Conservation (phyloP, 2,113 vertebrate genomes). For the Halcyon senegalensis region DNA sequence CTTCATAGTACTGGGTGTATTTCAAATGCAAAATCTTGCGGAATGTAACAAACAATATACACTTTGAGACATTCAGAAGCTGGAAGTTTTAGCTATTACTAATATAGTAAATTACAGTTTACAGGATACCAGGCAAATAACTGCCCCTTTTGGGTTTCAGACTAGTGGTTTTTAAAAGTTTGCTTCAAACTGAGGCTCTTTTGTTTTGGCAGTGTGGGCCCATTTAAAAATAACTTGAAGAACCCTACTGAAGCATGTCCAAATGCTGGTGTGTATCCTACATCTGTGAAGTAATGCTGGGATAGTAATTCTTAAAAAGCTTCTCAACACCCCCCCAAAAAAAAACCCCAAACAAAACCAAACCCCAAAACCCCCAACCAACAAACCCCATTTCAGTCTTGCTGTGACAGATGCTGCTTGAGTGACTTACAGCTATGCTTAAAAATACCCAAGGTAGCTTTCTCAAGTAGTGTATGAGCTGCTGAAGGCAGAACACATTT, state of each 20-base stretch:
- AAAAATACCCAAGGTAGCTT: constrained; percentile 2
- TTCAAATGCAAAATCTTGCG: background rate
- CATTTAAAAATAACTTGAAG: constrained; percentile 37
- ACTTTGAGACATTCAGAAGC: constrained; percentile 12
- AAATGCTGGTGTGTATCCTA: background rate
- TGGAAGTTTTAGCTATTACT: constrained; percentile 26
- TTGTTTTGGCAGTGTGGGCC: background rate
- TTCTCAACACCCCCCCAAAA: background rate
- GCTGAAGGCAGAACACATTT: constrained; percentile 28
- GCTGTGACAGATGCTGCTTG: constrained; percentile 8
- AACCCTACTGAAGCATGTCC: background rate
- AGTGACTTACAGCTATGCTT: constrained; percentile 18
- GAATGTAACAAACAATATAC: background rate
- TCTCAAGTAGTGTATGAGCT: background rate
- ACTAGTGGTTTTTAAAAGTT: constrained; percentile 39
- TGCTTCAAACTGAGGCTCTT: constrained; percentile 20
- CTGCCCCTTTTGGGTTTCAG: constrained; percentile 30
- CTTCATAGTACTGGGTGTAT: background rate
- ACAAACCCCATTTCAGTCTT: background rate
- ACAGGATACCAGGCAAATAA: constrained; percentile 12
- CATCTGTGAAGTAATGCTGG: background rate
- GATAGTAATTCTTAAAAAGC: background rate
- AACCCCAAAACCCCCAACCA: background rate
- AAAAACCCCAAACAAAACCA: background rate
- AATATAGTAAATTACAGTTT: constrained; percentile 58